Conservation (phyloP, 1,140 invertebrate genomes). For the Drosophila nigrodunni region DNA sequence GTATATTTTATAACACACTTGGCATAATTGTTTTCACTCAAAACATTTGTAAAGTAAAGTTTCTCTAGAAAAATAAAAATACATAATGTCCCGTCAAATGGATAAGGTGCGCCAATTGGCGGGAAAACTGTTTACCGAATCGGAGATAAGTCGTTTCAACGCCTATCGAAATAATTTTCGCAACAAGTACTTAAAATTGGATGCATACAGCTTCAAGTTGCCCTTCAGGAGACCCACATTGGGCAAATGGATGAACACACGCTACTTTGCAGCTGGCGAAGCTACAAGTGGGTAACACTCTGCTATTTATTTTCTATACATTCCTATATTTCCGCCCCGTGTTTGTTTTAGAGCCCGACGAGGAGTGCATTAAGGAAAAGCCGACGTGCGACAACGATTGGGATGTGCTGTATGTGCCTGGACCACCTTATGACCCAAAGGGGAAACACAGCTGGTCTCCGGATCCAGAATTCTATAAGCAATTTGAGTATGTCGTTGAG, state of each 20-base stretch:
- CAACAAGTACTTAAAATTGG: constrained; percentile 48
- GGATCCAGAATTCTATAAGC: constrained; percentile 86
- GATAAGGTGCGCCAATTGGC: constrained; percentile 49
- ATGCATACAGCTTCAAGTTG: constrained; percentile 36
- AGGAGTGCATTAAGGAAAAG: constrained; percentile 7
- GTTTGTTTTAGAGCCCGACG: constrained; percentile 1
- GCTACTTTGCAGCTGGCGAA: constrained; percentile 36
- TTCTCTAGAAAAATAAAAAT: not conserved
- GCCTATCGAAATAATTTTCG: constrained; percentile 40
- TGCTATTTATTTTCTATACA: not conserved
- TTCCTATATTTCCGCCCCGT: not conserved
- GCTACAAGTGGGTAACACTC: not conserved
- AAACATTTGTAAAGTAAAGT: not conserved
- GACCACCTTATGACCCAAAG: constrained; percentile 35
- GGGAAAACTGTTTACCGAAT: constrained; percentile 58
- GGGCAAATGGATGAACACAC: constrained; percentile 34
- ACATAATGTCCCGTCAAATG: constrained; percentile 22
- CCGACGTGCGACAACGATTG: constrained; percentile 32
- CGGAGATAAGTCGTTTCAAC: constrained; percentile 60
- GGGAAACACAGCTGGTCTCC: constrained; percentile 67
- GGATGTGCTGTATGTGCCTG: constrained; percentile 16
- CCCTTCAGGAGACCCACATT: constrained; percentile 18
- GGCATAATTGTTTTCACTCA: not conserved
- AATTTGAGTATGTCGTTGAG: constrained; percentile 87
- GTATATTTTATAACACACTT: not conserved